A percentile compares a stretch with the other conserved stretches of the same genome.
phyloP scores from a whole-genome alignment of 2,888 invertebrate species.

The Pecten maximus region DNA sequence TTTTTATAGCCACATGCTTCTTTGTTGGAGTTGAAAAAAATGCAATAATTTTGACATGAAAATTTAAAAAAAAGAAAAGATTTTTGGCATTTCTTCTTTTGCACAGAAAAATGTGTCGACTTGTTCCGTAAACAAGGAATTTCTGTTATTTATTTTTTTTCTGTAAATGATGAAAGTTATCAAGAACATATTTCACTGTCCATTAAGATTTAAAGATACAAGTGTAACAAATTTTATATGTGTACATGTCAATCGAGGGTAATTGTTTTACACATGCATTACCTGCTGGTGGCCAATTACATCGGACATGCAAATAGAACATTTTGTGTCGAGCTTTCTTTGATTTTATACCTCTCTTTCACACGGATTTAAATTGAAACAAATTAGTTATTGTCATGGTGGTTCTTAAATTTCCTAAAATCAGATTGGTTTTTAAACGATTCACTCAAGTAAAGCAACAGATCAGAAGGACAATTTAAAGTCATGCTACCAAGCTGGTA shows the following conservation, averaged over 20 bases:
- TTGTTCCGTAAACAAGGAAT: neutral
- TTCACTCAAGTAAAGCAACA: neutral
- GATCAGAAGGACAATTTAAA: neutral
- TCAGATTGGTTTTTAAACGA: constrained; percentile 22
- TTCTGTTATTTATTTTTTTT: neutral
- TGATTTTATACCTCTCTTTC: neutral
- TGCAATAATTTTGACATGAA: neutral
- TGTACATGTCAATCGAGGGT: neutral
- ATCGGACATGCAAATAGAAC: neutral
- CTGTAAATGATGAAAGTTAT: neutral
- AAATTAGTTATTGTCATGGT: constrained; percentile 23
- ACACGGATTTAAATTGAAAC: constrained; percentile 4
- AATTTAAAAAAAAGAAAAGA: neutral
- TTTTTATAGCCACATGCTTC: neutral
- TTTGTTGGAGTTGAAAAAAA: neutral
- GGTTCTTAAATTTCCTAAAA: neutral
- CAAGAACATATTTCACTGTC: neutral
- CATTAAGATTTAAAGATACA: constrained; percentile 7
- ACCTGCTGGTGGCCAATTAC: neutral
- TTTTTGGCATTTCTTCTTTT: neutral
- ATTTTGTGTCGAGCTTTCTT: neutral
- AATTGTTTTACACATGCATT: neutral
- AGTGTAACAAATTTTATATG: neutral
- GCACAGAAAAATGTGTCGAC: neutral
- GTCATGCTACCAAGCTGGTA: neutral